phyloP scores from a whole-genome alignment of 2,113 vertebrate genomes.

The Tautogolabrus adspersus region DNA sequence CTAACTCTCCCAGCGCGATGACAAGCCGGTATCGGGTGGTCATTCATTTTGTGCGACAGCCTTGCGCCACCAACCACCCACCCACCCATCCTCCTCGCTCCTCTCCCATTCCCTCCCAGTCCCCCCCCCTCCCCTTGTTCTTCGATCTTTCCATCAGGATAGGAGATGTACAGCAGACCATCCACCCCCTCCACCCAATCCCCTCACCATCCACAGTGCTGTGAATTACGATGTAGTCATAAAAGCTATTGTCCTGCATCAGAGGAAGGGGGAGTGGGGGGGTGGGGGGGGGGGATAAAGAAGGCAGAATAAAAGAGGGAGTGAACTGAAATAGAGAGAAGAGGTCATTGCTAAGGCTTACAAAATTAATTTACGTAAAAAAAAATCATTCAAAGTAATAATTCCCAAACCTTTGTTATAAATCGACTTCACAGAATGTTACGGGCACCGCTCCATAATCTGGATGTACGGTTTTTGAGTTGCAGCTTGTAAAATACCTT shows the following conservation, averaged over 20 bases:
- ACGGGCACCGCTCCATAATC: background rate
- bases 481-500: background rate
- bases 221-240: slow-evolving; percentile 62
- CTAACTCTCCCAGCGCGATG: slow-evolving; percentile 41
- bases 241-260: slow-evolving; percentile 54
- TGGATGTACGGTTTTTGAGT: background rate
- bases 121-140: background rate
- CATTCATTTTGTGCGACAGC: slow-evolving; percentile 36
- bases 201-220: slow-evolving; percentile 1
- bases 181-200: background rate
- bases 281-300: background rate
- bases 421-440: background rate
- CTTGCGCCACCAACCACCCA: background rate
- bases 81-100: background rate
- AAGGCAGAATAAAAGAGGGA: no score
- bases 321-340: background rate
- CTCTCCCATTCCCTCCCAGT: background rate
- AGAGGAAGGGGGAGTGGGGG: background rate
- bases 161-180: slow-evolving; percentile 35
- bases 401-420: background rate
- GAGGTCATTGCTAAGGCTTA: background rate
- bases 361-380: background rate
- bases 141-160: slow-evolving; percentile 60
- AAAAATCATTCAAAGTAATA: background rate
- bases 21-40: slow-evolving; percentile 42